Evolutionary conservation across 2,888 invertebrate genomes (phyloP).

Genomic region (Sarcophaga variegata): DNA sequence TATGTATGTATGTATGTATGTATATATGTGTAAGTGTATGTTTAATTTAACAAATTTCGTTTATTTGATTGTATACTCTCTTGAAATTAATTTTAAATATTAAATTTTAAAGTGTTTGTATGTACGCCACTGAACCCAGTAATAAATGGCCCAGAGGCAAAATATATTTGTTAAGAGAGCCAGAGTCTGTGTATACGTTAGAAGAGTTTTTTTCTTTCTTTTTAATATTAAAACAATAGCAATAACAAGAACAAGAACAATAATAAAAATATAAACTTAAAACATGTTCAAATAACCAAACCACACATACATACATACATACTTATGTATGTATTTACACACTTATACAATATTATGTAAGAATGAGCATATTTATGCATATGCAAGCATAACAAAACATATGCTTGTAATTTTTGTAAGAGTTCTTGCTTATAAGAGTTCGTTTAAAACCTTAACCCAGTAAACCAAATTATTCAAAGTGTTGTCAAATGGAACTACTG

Average conservation of each 20-base stretch:
- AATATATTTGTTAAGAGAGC: conserved; percentile 16
- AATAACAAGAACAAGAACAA: neutral
- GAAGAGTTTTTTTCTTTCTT: conserved; percentile 2
- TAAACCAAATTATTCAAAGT: no score
- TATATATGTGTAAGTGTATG: neutral
- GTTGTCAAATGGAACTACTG: no score
- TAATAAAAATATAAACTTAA: neutral
- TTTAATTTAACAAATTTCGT: conserved; percentile 5
- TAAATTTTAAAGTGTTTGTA: conserved; percentile 31
- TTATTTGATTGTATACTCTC: neutral
- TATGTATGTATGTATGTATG: neutral
- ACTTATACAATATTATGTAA: no score
- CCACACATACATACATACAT: neutral
- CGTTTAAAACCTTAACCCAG: no score
- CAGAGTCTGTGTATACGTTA: neutral
- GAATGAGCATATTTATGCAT: no score
- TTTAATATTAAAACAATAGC: neutral
- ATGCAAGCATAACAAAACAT: no score
- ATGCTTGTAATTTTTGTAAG: no score
- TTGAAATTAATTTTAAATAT: conserved; percentile 48
- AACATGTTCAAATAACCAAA: neutral
- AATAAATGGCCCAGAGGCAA: conserved; percentile 6
- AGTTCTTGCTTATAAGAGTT: no score
- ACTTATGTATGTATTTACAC: no score
- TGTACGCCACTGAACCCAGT: neutral